Percentiles rank a stretch among this genome's conserved stretches.
These are phyloP conservation scores for Nymphalis urticae DNA, from an alignment of 2,888 invertebrate species.

Conservation along the genomic window DNA sequence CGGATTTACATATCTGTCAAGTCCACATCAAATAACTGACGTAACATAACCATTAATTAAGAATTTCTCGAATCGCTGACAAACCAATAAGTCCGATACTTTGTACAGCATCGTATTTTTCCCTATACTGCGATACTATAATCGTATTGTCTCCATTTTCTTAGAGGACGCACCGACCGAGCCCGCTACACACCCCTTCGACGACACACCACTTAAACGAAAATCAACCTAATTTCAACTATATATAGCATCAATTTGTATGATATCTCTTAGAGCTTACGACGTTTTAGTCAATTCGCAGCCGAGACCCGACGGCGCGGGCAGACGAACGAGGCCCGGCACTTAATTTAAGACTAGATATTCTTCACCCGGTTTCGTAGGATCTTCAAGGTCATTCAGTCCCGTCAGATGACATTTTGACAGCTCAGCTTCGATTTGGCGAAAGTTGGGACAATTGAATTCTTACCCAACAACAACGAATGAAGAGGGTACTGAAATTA, in stretches of 20 bases:
- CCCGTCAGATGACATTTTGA: conserved; percentile 32
- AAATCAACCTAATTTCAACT: conserved; percentile 34
- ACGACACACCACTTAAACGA: conserved; percentile 17
- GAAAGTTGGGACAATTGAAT: conserved; percentile 16
- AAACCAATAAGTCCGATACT: conserved; percentile 3
- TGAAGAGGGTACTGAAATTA: too few species aligned
- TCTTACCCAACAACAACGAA: too few species aligned
- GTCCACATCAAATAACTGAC: too few species aligned
- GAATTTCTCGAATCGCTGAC: too few species aligned
- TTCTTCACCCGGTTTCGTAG: conserved; percentile 57
- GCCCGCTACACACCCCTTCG: conserved; percentile 69
- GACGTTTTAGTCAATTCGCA: conserved; percentile 39
- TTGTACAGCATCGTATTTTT: conserved; percentile 19
- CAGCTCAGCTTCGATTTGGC: conserved; percentile 11
- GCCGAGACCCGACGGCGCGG: conserved; percentile 71
- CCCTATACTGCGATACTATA: conserved; percentile 62
- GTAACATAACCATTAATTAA: too few species aligned
- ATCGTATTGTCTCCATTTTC: conserved; percentile 77
- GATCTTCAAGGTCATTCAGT: conserved; percentile 62
- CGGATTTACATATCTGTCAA: too few species aligned
- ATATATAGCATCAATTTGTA: conserved; percentile 35
- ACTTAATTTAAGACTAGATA: conserved; percentile 70
- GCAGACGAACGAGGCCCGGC: conserved; percentile 56
- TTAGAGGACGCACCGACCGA: conserved; percentile 71
- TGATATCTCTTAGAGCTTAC: conserved; percentile 29